Evolutionary conservation across 2,888 invertebrate genomes (phyloP).

Genomic region (Melanostoma mellinum): DNA sequence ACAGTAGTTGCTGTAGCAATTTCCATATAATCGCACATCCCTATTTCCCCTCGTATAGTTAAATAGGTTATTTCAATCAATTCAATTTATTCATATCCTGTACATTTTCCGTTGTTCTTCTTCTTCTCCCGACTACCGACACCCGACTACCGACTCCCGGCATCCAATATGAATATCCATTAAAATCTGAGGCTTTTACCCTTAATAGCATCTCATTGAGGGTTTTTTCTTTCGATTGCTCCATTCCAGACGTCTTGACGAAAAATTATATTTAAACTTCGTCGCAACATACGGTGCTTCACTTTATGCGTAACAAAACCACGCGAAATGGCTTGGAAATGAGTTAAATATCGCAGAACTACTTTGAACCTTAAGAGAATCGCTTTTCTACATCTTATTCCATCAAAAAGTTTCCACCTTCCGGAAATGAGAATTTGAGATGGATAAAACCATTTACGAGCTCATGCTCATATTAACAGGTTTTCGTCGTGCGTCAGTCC

Average conservation of each 20-base stretch:
- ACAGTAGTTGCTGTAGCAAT: too few relatives aligned
- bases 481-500: conserved; percentile 10
- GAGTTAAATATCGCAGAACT: conserved; percentile 24
- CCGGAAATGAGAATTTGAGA: not conserved
- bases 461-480: not conserved
- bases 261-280: conserved; percentile 62
- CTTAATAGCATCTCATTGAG: conserved; percentile 51
- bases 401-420: not conserved
- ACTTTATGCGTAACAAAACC: conserved; percentile 40
- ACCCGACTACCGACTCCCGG: too few relatives aligned
- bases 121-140: not conserved
- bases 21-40: too few relatives aligned
- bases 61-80: conserved; percentile 2
- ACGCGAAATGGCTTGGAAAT: conserved; percentile 20
- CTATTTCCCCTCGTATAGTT: too few relatives aligned
- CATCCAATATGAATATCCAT: conserved; percentile 30
- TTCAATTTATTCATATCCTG: conserved; percentile 37
- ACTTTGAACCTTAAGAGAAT: not conserved
- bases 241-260: not conserved
- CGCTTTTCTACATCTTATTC: not conserved
- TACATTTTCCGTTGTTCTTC: not conserved
- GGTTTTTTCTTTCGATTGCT: conserved; percentile 3
- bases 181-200: conserved; percentile 57
- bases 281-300: conserved; percentile 53
- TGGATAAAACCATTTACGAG: too few relatives aligned